Base-by-base conservation (phyloP, 2,888 invertebrate species). In the Temnothorax unifasciatus region DNA sequence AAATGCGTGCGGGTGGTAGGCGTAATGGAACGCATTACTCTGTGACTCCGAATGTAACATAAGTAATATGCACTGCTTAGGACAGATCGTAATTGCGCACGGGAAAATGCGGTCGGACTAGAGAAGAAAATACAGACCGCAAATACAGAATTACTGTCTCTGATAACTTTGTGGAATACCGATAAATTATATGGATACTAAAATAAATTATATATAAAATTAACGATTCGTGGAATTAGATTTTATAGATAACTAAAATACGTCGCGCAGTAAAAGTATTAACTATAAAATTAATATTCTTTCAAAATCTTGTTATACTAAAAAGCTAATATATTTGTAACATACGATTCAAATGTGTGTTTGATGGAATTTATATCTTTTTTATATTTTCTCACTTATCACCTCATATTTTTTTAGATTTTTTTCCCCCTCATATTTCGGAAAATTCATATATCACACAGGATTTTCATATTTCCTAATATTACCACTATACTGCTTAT, bases 21-120 rank as follows among this genome's bases (percentile, higher is more conserved):
- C 47, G 2, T 61, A 81, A 81, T 81, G 47, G 71, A 81, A 81
- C 71, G 47, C 59, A 71, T 81, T 81, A 69, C 59, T 81, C 79
- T 71, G 38, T 25, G 47, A 18, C 38, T 71, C 59, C 59, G 13
- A 81, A 81, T 71, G 79, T 81, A 81, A 81, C 71, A 71, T 81
- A 79, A 79, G 79, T 79, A 68, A 68, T 77, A 79, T 71, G 59
- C 34, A 25, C 59, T 81, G 79, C 38, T 25, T 69, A 47, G 47
- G 59, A 81, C 79, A 81, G 79, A 50, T 79, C 79, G 57, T 79
- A 79, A 79, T 79, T 13, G 59, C 57, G 11, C 11, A 34, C 18
- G n/a, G 3, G 59, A 69, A 71, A 59, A 47, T 25, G 47, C 34
- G 47, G 21, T n/a, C 54, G 9, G 9, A 38, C 18, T n/a, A 6